Evolutionary conservation across 1,140 invertebrate genomes (phyloP), one percentile per base, ranked within the genome.

Genomic region (Drosophila paulistorum): DNA sequence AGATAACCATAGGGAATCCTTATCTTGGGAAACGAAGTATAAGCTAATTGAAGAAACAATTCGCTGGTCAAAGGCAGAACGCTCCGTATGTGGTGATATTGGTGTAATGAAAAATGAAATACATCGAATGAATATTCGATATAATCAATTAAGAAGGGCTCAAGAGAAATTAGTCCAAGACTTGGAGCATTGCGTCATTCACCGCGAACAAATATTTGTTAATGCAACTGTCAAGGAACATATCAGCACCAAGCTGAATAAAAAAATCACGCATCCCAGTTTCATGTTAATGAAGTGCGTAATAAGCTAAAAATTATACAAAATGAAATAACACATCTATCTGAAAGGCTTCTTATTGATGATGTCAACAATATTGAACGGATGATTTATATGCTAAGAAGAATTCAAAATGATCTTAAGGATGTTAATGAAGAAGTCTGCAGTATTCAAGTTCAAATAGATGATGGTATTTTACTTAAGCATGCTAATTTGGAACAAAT

Each of bases 11-110:
- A 93, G 94, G 41, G 95, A 97, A 91, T 93, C 94, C 42, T 92
- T 97, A 7, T 95, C 95, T 5, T 97, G 96, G 96, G 95, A 97
- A 78, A 95, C 96, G 80, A 96, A 97, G 92, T 94, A 95, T 57
- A 94, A 95, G 83, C 83, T 96, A 72, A 94, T 95, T 3, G 93
- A 94, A 33, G 96, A 97, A 37, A 37, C 35, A 10, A 37, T 37
- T 37, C 35, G 35, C 9, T 37, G 35, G 35, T 37, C 35, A 37
- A 37, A 37, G 9, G 2, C 35, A 37, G 35, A 37, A 37, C 7
- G 35, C 0, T 37, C 35, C 3, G 35, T 37, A 37, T 1, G 9
- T 10, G 35, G 35, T 37, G 35, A 37, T 11, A 37, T 37, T 37
- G 94, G 94, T 10, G 93, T 92, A 11, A 96, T 97, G 96, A 96